Percentiles rank a stretch among this genome's conserved stretches.
Evolutionary conservation across 2,113 vertebrate genomes (phyloP).

Genomic region (Cochlearius cochlearius): DNA sequence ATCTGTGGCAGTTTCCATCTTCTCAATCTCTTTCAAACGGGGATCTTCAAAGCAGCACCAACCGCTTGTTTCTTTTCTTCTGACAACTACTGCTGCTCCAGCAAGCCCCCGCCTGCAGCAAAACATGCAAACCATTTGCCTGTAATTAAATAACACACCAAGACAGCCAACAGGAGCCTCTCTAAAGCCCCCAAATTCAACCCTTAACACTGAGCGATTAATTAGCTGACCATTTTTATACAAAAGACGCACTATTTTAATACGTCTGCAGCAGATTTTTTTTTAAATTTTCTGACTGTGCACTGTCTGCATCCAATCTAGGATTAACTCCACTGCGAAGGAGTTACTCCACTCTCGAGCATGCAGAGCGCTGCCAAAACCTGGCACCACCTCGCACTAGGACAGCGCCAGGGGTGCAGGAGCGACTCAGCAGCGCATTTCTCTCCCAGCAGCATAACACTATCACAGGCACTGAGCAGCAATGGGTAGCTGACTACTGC

Average conservation of each 20-base stretch:
- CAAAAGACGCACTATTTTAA: background rate
- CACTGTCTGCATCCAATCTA: conserved; percentile 65
- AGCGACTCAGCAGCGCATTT: background rate
- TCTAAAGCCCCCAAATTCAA: background rate
- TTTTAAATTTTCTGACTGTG: background rate
- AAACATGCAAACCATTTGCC: background rate
- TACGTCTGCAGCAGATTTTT: background rate
- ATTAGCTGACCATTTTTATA: background rate
- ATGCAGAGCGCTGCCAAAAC: conserved; percentile 60
- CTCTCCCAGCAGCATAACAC: conserved; percentile 77
- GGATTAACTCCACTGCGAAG: conserved; percentile 63
- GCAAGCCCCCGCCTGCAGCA: background rate
- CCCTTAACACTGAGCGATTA: background rate
- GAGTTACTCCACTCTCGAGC: conserved; percentile 74
- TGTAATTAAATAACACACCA: background rate
- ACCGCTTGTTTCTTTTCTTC: background rate
- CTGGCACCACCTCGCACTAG: background rate
- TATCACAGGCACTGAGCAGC: conserved; percentile 51
- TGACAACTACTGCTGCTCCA: background rate
- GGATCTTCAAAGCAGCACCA: background rate
- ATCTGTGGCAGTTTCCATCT: background rate
- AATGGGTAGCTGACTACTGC: conserved; percentile 67
- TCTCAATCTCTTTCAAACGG: background rate
- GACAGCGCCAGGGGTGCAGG: conserved; percentile 31
- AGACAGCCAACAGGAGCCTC: background rate